A percentile compares a stretch with the other conserved stretches of the same genome.
phyloP scores from a whole-genome alignment of 2,113 vertebrate species.

The Carollia perspicillata region DNA sequence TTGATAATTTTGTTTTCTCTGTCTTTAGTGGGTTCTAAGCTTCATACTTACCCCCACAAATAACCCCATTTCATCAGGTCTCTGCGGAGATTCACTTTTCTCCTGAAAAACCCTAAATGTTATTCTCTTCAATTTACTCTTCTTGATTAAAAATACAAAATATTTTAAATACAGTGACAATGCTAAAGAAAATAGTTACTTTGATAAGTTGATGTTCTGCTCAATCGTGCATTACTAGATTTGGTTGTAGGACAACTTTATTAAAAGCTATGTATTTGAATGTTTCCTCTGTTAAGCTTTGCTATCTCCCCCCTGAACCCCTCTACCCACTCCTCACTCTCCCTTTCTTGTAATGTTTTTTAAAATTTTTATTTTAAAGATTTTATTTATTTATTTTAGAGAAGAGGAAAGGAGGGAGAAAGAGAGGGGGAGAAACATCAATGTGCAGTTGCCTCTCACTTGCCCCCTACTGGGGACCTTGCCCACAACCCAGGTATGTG shows the following conservation, averaged over 20 bases:
- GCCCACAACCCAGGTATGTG: no score
- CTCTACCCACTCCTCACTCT: background rate
- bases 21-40: background rate
- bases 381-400: no score
- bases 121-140: background rate
- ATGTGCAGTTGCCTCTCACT: no score
- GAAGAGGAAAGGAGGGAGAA: no score
- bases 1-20: background rate
- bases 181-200: constrained; percentile 13
- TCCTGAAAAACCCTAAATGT: background rate
- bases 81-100: background rate
- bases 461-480: no score
- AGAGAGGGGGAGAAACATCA: no score
- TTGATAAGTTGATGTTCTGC: background rate
- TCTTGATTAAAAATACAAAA: background rate
- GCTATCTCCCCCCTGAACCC: background rate
- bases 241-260: background rate
- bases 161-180: background rate
- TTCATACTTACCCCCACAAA: background rate
- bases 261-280: constrained; percentile 46
- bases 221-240: background rate
- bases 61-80: background rate
- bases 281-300: background rate
- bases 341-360: constrained; percentile 33
- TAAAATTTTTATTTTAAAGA: no score